These are phyloP conservation scores for Symphodus melops DNA, from an alignment of 2,113 vertebrate species.

Conservation along the genomic window DNA sequence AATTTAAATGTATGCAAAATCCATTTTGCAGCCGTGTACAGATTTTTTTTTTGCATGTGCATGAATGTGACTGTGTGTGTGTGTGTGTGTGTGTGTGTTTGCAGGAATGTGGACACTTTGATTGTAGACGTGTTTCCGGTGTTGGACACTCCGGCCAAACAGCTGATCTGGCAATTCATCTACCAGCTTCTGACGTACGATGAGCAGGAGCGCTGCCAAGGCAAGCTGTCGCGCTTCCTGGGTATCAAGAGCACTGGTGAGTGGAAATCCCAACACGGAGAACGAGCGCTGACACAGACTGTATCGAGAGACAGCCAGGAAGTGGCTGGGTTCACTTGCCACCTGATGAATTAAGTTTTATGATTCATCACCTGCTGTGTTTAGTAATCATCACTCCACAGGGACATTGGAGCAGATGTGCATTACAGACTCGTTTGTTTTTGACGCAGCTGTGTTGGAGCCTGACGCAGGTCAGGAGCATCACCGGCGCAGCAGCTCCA, in stretches of 20 bases:
- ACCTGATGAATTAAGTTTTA: not conserved
- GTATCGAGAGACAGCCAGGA: not conserved
- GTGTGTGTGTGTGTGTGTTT: slow-evolving; percentile 23
- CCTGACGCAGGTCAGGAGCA: slow-evolving; percentile 79
- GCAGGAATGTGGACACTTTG: slow-evolving; percentile 82
- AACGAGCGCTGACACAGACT: not conserved
- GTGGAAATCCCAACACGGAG: slow-evolving; percentile 12
- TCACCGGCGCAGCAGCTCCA: slow-evolving; percentile 88
- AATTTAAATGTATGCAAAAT: slow-evolving; percentile 13
- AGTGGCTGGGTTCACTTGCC: too few species aligned
- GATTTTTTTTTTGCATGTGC: not conserved
- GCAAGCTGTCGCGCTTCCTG: slow-evolving; percentile 96
- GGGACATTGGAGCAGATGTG: not conserved
- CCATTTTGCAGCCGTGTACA: not conserved
- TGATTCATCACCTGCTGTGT: not conserved
- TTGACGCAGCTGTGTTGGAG: slow-evolving; percentile 74
- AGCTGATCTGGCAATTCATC: slow-evolving; percentile 98
- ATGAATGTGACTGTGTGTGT: not conserved
- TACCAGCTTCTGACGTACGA: slow-evolving; percentile 98
- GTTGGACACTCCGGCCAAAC: slow-evolving; percentile 97
- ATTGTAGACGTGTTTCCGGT: slow-evolving; percentile 95
- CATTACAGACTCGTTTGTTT: not conserved
- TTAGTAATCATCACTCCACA: not conserved
- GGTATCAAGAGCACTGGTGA: slow-evolving; percentile 86
- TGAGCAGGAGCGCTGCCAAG: slow-evolving; percentile 95